Evolutionary conservation across 2,888 invertebrate genomes (phyloP), one percentile per base, ranked within the genome.

Genomic region (Oligia fasciuncula): DNA sequence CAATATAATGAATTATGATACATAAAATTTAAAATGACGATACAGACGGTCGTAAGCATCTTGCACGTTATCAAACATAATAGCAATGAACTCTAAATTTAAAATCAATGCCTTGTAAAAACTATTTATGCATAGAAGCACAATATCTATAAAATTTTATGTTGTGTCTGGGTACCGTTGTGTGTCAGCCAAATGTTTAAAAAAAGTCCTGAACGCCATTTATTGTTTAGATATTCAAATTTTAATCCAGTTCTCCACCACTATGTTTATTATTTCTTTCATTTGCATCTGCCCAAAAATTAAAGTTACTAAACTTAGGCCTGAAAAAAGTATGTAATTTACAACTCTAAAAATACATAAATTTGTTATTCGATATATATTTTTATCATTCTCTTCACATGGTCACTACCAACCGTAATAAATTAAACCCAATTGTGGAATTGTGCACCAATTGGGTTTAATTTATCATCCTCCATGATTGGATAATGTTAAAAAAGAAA

Each of bases 41-140:
- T 66, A 43, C 1, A 70, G 57, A 69, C n/a, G 23, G 43, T 46
- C n/a, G 57, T 69, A 51, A 51, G 1, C 14, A 46, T n/a, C 5
- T 57, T 65, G 78, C 68, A 51, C 84, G 51, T 46, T 54, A 63
- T 23, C 8, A 29, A 83, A 51, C 49, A 49, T 69, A 65, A 49
- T 69, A 57, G 13, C 35, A 60, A 14, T 35, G 65, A 43, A 66
- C 78, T 65, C 23, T 40, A 29, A 83, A 83, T 46, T 54, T 5
- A 54, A 77, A 77, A 83, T 68, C 43, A 67, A 83, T 83, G 9
- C 2, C 13, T 23, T 57, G 9, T 17, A 40, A 60, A 82, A 76
- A 43, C 29, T 60, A 29, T 29, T 29, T 29, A 60, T 49, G 17
- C 3, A 46, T 14, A 40, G 14, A 43, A 54, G 9, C 57, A 43